phyloP scores from a whole-genome alignment of 1,140 invertebrate genomes.

The Dolichoris vasculosae region DNA sequence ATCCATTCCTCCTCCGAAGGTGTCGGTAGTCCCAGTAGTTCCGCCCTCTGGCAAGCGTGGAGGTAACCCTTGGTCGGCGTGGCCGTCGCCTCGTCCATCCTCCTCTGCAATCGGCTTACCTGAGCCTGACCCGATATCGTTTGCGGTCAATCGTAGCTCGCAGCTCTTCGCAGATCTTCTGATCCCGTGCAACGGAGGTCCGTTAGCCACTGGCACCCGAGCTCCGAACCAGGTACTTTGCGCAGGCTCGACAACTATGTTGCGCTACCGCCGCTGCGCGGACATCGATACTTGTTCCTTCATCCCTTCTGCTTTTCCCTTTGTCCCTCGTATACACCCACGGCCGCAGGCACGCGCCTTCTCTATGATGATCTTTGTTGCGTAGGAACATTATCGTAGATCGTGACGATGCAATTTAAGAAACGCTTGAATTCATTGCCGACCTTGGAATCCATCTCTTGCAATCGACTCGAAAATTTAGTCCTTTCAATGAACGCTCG shows the following conservation, averaged over 20 bases:
- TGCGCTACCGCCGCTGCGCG: background rate
- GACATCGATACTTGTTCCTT: constrained; percentile 14
- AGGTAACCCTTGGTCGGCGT: constrained; percentile 75
- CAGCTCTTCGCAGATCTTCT: background rate
- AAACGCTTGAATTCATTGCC: background rate
- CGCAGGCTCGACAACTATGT: constrained; percentile 57
- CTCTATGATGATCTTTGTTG: background rate
- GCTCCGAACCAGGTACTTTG: constrained; percentile 38
- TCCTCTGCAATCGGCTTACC: background rate
- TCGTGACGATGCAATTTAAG: background rate
- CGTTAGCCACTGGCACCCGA: background rate
- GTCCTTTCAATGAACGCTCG: too few species aligned
- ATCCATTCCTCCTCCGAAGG: constrained; percentile 81
- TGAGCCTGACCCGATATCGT: background rate
- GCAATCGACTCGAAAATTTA: background rate
- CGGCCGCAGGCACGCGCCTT: background rate
- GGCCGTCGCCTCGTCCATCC: background rate
- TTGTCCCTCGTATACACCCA: too few species aligned
- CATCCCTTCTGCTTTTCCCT: background rate
- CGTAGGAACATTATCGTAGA: background rate
- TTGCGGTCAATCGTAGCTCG: background rate
- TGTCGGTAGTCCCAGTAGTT: constrained; percentile 81
- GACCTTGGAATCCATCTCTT: background rate
- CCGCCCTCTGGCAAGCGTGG: constrained; percentile 83
- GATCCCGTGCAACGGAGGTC: background rate